These are phyloP conservation scores for Zaprionus lachaisei DNA, from an alignment of 1,140 invertebrate species.

Conservation along the genomic window DNA sequence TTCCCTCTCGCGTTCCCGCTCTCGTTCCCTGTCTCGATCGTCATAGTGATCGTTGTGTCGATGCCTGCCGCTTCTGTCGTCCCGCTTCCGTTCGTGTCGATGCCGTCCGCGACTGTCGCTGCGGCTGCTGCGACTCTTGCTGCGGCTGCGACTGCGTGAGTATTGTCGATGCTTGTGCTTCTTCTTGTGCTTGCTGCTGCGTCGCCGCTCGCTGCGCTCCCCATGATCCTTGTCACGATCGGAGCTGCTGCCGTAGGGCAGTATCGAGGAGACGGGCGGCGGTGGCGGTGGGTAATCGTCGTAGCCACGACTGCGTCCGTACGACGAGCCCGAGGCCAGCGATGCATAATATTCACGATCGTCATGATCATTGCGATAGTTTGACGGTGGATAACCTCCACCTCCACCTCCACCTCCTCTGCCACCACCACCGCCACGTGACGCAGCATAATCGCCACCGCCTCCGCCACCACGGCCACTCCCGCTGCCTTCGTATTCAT, in stretches of 20 bases:
- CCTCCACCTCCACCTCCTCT: conserved; percentile 30
- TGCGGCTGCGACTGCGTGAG: conserved; percentile 72
- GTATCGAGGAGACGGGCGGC: conserved; percentile 25
- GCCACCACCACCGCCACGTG: conserved; percentile 36
- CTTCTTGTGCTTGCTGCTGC: conserved; percentile 81
- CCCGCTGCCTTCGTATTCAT: conserved; percentile 46
- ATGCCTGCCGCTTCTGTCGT: conserved; percentile 53
- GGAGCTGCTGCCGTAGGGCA: conserved; percentile 23
- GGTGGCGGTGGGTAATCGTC: conserved; percentile 63
- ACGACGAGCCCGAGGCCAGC: conserved; percentile 47
- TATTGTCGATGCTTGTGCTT: conserved; percentile 77
- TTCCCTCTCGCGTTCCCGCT: conserved; percentile 21
- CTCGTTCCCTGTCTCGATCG: conserved; percentile 47
- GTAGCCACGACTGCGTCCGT: conserved; percentile 58
- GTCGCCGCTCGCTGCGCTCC: conserved; percentile 42
- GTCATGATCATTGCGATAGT: conserved; percentile 77
- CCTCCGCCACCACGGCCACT: conserved; percentile 16
- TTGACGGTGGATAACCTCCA: conserved; percentile 43
- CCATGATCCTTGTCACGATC: conserved; percentile 55
- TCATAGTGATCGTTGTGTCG: conserved; percentile 61
- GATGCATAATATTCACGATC: conserved; percentile 65
- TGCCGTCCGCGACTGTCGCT: conserved; percentile 29
- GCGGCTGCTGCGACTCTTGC: conserved; percentile 45
- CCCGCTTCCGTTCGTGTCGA: conserved; percentile 37
- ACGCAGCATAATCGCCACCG: conserved; percentile 11